A percentile compares a stretch with the other conserved stretches of the same genome.
These are phyloP conservation scores for Ceyx erithaca DNA, from an alignment of 2,797 vertebrate genomes.

Conservation along the genomic window DNA sequence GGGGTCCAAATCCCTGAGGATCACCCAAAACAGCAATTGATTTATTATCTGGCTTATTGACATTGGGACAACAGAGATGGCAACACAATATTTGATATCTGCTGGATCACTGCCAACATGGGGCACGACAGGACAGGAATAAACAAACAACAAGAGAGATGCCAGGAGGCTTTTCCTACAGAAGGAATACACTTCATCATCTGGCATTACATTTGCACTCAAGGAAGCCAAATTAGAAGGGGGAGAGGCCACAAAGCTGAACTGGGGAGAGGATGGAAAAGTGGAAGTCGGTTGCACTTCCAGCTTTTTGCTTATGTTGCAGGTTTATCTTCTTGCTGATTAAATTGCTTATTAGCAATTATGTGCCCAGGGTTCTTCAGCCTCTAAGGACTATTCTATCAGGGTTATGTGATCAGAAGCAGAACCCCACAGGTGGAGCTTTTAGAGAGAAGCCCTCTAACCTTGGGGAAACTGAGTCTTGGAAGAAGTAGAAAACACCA, in stretches of 20 bases:
- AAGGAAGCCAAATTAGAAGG: not conserved
- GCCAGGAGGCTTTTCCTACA: not conserved
- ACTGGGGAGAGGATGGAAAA: not conserved
- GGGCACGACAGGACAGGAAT: not conserved
- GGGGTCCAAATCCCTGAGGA: not conserved
- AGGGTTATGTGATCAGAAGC: not conserved
- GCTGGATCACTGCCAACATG: not conserved
- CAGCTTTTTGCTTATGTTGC: not conserved
- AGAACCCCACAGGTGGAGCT: fast-evolving
- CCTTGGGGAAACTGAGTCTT: not conserved
- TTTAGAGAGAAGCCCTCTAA: not conserved
- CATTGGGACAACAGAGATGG: not conserved
- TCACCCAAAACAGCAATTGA: not conserved
- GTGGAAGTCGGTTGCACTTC: not conserved
- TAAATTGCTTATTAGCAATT: not conserved
- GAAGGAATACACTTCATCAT: not conserved
- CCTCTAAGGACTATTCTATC: not conserved
- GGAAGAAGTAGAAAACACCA: not conserved
- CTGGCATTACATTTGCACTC: not conserved
- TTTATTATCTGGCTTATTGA: not conserved
- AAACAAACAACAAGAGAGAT: not conserved
- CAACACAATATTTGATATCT: not conserved
- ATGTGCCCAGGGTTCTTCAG: not conserved
- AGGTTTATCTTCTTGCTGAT: not conserved
- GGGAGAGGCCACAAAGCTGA: not conserved